phyloP scores from a whole-genome alignment of 2,888 invertebrate species.

The Pocota personata region DNA sequence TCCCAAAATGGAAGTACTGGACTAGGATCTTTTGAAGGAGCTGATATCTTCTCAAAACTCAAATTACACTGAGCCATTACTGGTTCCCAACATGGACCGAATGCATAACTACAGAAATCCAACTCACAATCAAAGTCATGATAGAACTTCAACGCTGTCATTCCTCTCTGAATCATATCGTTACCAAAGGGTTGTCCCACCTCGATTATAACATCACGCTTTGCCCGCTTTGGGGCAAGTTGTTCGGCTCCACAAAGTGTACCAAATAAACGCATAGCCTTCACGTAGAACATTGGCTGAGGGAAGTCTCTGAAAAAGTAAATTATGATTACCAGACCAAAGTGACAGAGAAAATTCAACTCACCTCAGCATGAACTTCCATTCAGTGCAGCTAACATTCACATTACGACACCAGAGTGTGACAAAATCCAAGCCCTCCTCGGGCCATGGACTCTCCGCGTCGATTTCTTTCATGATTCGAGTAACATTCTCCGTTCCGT shows the following conservation, averaged over 20 bases:
- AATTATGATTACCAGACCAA: not conserved
- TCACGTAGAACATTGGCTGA: slow-evolving; percentile 93
- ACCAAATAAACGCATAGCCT: slow-evolving; percentile 94
- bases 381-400: slow-evolving; percentile 90
- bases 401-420: slow-evolving; percentile 97
- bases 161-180: slow-evolving; percentile 92
- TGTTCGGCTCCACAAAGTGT: slow-evolving; percentile 95
- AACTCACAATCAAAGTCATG: slow-evolving; percentile 98
- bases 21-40: slow-evolving; percentile 96
- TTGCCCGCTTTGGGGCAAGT: slow-evolving; percentile 86
- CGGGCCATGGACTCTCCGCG: slow-evolving; percentile 95
- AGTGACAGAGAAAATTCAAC: not conserved
- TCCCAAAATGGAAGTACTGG: slow-evolving; percentile 98
- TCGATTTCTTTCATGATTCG: slow-evolving; percentile 92
- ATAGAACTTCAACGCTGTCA: slow-evolving; percentile 98
- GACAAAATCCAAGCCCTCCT: slow-evolving; percentile 93
- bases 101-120: slow-evolving; percentile 94
- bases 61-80: slow-evolving; percentile 84
- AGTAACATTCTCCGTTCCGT: slow-evolving; percentile 91
- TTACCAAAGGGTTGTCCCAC: slow-evolving; percentile 93
- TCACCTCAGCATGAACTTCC: slow-evolving; percentile 90
- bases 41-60: slow-evolving; percentile 93
- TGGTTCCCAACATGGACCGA: slow-evolving; percentile 99
- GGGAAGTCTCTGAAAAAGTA: slow-evolving; percentile 91
- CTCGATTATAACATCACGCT: slow-evolving; percentile 85